phyloP scores from a whole-genome alignment of 2,888 invertebrate species.

The Brassicogethes aeneus region DNA sequence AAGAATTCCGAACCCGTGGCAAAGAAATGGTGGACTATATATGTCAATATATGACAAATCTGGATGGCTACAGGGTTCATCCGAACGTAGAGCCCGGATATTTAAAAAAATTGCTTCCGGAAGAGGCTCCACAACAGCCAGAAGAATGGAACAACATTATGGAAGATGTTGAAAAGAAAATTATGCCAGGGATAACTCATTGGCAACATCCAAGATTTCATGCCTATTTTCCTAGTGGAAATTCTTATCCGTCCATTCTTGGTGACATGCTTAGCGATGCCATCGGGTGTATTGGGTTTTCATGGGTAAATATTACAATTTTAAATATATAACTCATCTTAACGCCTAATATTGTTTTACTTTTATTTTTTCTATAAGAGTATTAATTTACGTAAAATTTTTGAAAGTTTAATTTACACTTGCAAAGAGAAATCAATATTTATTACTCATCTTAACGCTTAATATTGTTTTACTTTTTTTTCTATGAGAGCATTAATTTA shows the following conservation, averaged over 20 bases:
- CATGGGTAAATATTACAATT: slow-evolving; percentile 75
- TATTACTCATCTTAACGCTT: no score
- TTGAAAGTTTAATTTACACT: no score
- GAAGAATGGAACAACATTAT: slow-evolving; percentile 86
- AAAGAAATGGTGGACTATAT: slow-evolving; percentile 96
- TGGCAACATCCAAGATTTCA: slow-evolving; percentile 99
- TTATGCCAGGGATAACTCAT: slow-evolving; percentile 93
- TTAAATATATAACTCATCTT: slow-evolving; percentile 1
- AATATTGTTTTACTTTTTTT: no score
- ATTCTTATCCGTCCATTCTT: slow-evolving; percentile 92
- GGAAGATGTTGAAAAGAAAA: slow-evolving; percentile 81
- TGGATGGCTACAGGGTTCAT: slow-evolving; percentile 73
- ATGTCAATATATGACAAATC: slow-evolving; percentile 77
- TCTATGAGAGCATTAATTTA: no score
- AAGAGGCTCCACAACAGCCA: slow-evolving; percentile 70
- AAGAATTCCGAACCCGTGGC: slow-evolving; percentile 78
- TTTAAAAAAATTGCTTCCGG: slow-evolving; percentile 66
- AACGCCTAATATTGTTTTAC: neutral
- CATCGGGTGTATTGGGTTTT: slow-evolving; percentile 96
- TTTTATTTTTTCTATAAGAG: no score
- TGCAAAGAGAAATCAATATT: no score
- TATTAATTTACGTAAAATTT: no score
- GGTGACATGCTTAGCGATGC: slow-evolving; percentile 97
- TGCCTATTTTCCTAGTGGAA: slow-evolving; percentile 97
- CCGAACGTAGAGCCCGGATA: slow-evolving; percentile 90